Conservation (phyloP, 2,888 invertebrate species). For the Schizaphis graminum region DNA sequence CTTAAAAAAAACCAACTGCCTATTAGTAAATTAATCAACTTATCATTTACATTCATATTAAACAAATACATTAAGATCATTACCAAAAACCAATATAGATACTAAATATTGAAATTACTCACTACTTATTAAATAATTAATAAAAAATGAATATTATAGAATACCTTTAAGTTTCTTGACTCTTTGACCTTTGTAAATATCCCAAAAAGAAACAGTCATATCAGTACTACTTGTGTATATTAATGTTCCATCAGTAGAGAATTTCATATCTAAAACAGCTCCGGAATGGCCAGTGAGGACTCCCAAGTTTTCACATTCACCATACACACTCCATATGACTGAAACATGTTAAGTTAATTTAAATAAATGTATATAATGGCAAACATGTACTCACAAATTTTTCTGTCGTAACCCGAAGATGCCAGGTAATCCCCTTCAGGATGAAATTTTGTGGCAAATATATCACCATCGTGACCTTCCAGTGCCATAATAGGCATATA, state of each 20-base stretch:
- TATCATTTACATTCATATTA: neutral
- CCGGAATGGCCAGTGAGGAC: slow-evolving; percentile 95
- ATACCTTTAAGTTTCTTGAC: slow-evolving; percentile 89
- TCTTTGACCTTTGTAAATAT: slow-evolving; percentile 87
- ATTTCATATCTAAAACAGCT: slow-evolving; percentile 93
- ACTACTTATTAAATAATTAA: neutral
- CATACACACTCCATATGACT: slow-evolving; percentile 97
- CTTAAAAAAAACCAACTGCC: neutral
- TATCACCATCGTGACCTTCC: slow-evolving; percentile 97
- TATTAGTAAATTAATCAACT: neutral
- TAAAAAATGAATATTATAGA: slow-evolving; percentile 71
- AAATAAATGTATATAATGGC: slow-evolving; percentile 65
- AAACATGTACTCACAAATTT: slow-evolving; percentile 83
- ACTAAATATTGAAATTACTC: neutral
- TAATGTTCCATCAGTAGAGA: slow-evolving; percentile 86
- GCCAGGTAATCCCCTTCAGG: slow-evolving; percentile 96
- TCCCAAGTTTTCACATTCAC: slow-evolving; percentile 97
- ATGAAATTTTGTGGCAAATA: slow-evolving; percentile 93
- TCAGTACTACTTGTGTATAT: slow-evolving; percentile 95
- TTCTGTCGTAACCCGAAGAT: slow-evolving; percentile 94
- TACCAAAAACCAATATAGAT: neutral
- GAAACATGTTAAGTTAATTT: slow-evolving; percentile 71
- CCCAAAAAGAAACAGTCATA: slow-evolving; percentile 95
- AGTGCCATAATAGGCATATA: slow-evolving; percentile 95
- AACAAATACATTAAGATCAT: neutral